Evolutionary conservation across 30 jellyfish, hydroid and myxozoan species (phyloP).

Genomic region (Chironex yamaguchii): DNA sequence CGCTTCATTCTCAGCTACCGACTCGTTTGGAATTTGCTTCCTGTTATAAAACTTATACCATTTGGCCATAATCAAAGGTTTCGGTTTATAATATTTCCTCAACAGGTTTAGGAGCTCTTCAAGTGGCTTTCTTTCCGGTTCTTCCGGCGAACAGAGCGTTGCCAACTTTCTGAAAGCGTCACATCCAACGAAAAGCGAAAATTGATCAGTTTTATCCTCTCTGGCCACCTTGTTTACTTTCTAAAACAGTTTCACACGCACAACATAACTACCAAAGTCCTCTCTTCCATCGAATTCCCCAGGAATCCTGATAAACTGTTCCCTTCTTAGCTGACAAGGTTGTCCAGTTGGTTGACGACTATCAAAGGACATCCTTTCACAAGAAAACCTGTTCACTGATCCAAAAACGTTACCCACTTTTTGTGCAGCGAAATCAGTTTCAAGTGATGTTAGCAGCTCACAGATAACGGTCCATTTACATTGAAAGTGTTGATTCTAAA

Average conservation of each 20-base stretch:
- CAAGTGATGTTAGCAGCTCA: no score
- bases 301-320: conserved; percentile 39
- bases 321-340: conserved; percentile 39
- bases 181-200: conserved; percentile 67
- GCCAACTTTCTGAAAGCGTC: conserved; percentile 59
- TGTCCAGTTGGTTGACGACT: conserved; percentile 28
- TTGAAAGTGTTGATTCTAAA: no score
- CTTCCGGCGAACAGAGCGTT: conserved; percentile 69
- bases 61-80: conserved; percentile 72
- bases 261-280: conserved; percentile 49
- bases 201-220: conserved; percentile 56
- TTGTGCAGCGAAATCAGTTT: no score
- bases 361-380: conserved; percentile 30
- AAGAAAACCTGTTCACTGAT: conserved; percentile 29
- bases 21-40: conserved; percentile 65
- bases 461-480: no score
- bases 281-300: conserved; percentile 62
- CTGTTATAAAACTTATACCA: conserved; percentile 66
- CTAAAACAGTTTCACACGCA: conserved; percentile 57
- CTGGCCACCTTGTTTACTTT: conserved; percentile 62
- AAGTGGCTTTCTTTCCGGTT: conserved; percentile 59
- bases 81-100: conserved; percentile 33
- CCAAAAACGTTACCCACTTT: no score
- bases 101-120: background rate
- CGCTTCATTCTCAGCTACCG: conserved; percentile 60